phyloP scores from a whole-genome alignment of 2,113 vertebrate genomes.

The Mustelus asterias region DNA sequence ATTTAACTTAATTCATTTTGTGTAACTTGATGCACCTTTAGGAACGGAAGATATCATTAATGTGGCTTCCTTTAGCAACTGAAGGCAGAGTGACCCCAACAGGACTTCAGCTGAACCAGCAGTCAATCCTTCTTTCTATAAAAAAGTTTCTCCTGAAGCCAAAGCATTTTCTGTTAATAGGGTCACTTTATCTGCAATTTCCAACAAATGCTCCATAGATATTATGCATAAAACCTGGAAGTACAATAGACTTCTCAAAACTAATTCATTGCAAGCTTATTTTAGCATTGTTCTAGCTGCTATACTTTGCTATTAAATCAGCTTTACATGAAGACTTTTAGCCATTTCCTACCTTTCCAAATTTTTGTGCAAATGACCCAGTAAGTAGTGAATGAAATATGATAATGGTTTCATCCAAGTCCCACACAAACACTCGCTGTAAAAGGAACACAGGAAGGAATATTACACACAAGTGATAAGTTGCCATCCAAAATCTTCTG shows the following conservation, averaged over 20 bases:
- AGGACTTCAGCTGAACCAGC: not conserved
- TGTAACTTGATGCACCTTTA: not conserved
- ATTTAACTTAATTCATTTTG: not conserved
- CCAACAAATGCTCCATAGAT: not conserved
- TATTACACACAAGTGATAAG: not conserved
- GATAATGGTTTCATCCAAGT: slow-evolving; percentile 97
- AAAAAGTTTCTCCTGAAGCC: not conserved
- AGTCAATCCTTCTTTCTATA: not conserved
- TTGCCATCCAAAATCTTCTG: not conserved
- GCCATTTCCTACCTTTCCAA: slow-evolving; percentile 73
- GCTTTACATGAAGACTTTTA: not conserved
- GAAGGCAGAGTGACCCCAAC: not conserved
- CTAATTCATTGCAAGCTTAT: not conserved
- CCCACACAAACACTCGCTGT: slow-evolving; percentile 92
- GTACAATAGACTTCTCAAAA: not conserved
- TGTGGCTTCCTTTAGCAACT: not conserved
- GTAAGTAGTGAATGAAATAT: slow-evolving; percentile 98
- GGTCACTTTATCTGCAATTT: not conserved
- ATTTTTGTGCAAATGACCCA: slow-evolving; percentile 92
- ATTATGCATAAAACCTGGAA: not conserved
- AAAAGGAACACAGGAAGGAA: slow-evolving; percentile 42
- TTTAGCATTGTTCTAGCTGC: not conserved
- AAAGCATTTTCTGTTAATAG: not conserved
- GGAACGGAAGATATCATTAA: not conserved
- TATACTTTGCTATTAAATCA: not conserved